Evolutionary conservation across 2,888 invertebrate species (phyloP).

Genomic region (Zhengitettix transpicula): DNA sequence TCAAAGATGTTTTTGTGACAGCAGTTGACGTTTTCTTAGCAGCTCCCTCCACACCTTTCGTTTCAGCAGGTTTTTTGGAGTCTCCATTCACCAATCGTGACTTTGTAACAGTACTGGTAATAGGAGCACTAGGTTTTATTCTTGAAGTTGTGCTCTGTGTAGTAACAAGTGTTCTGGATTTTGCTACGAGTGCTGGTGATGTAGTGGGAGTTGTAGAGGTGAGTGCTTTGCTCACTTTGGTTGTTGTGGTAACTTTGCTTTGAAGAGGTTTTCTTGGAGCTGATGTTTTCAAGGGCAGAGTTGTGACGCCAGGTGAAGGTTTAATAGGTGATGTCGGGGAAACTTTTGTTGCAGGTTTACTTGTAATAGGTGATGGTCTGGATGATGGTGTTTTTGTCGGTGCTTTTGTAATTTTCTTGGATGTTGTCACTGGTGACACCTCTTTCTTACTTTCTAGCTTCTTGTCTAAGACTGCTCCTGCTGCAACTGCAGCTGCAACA

Average conservation of each 20-base stretch:
- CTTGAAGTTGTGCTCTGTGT: conserved; percentile 11
- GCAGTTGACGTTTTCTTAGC: conserved; percentile 1
- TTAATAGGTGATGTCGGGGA: conserved; percentile 18
- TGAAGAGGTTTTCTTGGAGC: conserved; percentile 3
- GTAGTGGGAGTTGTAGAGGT: conserved; percentile 13
- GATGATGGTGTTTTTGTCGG: neutral
- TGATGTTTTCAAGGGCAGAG: neutral
- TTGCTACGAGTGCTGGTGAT: conserved; percentile 8
- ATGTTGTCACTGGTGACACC: conserved; percentile 7
- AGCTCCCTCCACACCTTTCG: conserved; percentile 15
- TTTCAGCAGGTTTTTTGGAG: conserved; percentile 15
- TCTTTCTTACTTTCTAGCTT: conserved; percentile 13
- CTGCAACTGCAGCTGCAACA: conserved; percentile 13
- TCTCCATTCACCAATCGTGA: neutral
- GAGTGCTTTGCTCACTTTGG: conserved; percentile 8
- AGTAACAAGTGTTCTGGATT: conserved; percentile 11
- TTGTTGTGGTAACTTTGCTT: conserved; percentile 4
- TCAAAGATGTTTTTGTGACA: neutral
- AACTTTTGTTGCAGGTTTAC: conserved; percentile 12
- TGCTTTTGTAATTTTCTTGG: conserved; percentile 13
- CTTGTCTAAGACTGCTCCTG: conserved; percentile 11
- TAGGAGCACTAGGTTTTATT: conserved; percentile 11
- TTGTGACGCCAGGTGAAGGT: conserved; percentile 8
- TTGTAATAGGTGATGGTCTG: conserved; percentile 10
- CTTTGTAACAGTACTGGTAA: conserved; percentile 6